Evolutionary conservation across 2,888 invertebrate species (phyloP), one percentile per base, ranked within the genome.

Genomic region (Vesta saturnalis): DNA sequence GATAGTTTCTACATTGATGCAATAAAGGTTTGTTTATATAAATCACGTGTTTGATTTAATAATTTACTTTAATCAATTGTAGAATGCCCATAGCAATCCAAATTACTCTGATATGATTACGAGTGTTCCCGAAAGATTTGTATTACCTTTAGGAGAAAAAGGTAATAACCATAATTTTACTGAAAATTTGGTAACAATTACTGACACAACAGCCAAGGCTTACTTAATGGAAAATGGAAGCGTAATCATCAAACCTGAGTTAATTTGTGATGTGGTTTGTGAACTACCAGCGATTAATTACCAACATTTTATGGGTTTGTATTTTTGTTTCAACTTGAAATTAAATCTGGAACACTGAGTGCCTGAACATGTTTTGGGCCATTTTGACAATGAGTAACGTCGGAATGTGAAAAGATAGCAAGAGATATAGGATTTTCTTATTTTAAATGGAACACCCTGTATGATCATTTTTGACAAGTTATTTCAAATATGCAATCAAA

Each of bases 261-360:
- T 88, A 56, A 83, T 95, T 0, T 91, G 91, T 30, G 87, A 92
- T 72, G 78, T 93, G 64, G 94, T 94, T 39, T 94, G 94, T 79
- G 96, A 97, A 83, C 94, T 96, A 0, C 97, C 97, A 0, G 87
- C 94, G 71, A 91, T 96, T 74, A 90, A 95, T 83, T 94, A 94
- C 76, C 91, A 92, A 12, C 79, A 78, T 18, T 85, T 84, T 78
- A 85, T 89, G 69, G 90, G 90, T 67, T 1, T 39, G 39, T 39
- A 39, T 30, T 30, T 30, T 30, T 30, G 30, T 30, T n/a, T n/a
- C n/a, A n/a, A n/a, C n/a, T n/a, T n/a, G n/a, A n/a, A n/a, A n/a
- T n/a, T n/a, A n/a, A n/a, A n/a, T n/a, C n/a, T n/a, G n/a, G n/a
- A n/a, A n/a, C n/a, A n/a, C n/a, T n/a, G n/a, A n/a, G n/a, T n/a